Percentiles rank a stretch among this genome's conserved stretches.
Conservation (phyloP, 2,113 vertebrate species). For the Catharus minimus region DNA sequence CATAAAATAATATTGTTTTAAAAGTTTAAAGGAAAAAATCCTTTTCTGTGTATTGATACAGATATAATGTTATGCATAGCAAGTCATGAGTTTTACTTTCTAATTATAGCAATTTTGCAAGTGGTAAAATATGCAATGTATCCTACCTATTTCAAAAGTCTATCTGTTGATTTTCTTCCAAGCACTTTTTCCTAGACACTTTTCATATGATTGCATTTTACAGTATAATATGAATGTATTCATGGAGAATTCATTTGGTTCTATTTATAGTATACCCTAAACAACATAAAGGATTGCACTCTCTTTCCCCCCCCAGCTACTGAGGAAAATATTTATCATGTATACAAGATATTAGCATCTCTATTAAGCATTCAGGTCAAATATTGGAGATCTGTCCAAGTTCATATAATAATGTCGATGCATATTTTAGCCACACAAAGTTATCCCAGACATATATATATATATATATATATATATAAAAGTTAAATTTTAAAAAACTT, state of each 20-base stretch:
- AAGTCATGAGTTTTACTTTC: background rate
- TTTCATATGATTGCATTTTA: slow-evolving; percentile 62
- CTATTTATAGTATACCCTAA: slow-evolving; percentile 12
- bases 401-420: background rate
- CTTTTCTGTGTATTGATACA: background rate
- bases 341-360: background rate
- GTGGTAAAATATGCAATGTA: background rate
- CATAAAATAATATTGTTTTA: background rate
- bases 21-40: background rate
- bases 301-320: background rate
- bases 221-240: slow-evolving; percentile 39
- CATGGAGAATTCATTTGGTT: slow-evolving; percentile 31
- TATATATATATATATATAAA: too few relatives aligned
- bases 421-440: background rate
- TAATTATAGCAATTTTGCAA: slow-evolving; percentile 19
- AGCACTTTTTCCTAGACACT: background rate
- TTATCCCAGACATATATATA: background rate
- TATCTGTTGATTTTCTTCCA: slow-evolving; percentile 18
- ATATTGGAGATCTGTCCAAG: background rate
- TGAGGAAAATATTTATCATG: background rate
- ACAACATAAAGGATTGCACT: background rate
- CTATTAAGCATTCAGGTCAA: background rate
- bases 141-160: background rate
- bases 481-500: background rate
- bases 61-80: background rate